Conservation (phyloP, 1,140 invertebrate species). For the Coelopa frigida region DNA sequence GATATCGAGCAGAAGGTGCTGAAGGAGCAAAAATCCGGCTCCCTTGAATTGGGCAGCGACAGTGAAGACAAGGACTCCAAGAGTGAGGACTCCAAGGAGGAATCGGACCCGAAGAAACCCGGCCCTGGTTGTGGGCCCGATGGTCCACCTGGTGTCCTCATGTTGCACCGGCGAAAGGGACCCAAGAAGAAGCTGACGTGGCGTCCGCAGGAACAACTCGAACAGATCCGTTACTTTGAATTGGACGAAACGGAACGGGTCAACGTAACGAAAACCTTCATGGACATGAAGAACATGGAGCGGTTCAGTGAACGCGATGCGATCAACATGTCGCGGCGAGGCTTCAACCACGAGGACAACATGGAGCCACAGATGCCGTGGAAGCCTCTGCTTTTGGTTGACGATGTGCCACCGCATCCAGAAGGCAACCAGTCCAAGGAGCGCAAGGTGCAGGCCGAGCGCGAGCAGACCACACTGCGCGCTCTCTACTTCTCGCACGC, state of each 20-base stretch:
- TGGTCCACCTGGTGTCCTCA: slow-evolving; percentile 39
- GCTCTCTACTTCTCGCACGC: slow-evolving; percentile 77
- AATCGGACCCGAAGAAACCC: slow-evolving; percentile 31
- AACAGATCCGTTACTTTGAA: slow-evolving; percentile 81
- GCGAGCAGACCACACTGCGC: slow-evolving; percentile 75
- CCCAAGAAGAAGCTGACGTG: slow-evolving; percentile 79
- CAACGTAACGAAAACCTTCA: slow-evolving; percentile 87
- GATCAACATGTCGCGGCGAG: slow-evolving; percentile 59
- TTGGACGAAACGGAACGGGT: slow-evolving; percentile 90
- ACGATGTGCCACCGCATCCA: slow-evolving; percentile 52
- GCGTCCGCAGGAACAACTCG: slow-evolving; percentile 71
- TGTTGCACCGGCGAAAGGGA: slow-evolving; percentile 50
- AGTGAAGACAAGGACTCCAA: slow-evolving; percentile 16
- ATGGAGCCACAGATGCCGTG: slow-evolving; percentile 71
- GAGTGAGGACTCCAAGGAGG: slow-evolving; percentile 13
- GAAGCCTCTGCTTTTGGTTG: slow-evolving; percentile 60
- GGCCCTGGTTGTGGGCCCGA: slow-evolving; percentile 41
- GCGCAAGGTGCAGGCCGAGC: slow-evolving; percentile 74
- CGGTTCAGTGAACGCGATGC: slow-evolving; percentile 77
- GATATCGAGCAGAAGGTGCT: slow-evolving; percentile 37
- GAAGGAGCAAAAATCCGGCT: slow-evolving; percentile 21
- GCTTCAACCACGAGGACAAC: slow-evolving; percentile 65
- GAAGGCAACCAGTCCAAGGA: slow-evolving; percentile 76
- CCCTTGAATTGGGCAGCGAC: not conserved
- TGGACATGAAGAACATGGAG: slow-evolving; percentile 87